Evolutionary conservation across 2,797 vertebrate genomes (phyloP).

Genomic region (Pangasius krempfi): DNA sequence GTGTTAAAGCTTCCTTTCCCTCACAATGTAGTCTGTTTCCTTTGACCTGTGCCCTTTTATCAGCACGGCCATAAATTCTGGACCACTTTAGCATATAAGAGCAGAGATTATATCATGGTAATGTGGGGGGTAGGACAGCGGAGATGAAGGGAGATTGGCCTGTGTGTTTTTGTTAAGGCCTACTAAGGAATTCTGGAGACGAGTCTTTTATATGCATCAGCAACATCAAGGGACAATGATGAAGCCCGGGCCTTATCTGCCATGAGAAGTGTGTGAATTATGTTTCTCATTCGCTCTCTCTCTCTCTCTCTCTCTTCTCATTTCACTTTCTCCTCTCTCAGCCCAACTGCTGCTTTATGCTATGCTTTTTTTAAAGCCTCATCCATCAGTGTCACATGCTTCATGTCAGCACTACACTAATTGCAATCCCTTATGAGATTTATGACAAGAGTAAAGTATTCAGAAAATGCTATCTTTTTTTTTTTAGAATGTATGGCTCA

Average conservation of each 20-base stretch:
- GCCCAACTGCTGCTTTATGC: slow-evolving; percentile 58
- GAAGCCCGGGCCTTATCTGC: slow-evolving; percentile 44
- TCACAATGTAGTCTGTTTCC: slow-evolving; percentile 24
- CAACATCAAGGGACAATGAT: slow-evolving; percentile 55
- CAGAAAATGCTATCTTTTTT: slow-evolving; percentile 48
- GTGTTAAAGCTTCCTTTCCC: slow-evolving; percentile 15
- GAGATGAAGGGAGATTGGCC: slow-evolving; percentile 42
- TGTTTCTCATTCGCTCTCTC: slow-evolving; percentile 32
- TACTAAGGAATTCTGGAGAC: slow-evolving; percentile 55
- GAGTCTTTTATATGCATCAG: slow-evolving; percentile 58
- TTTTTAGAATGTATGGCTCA: slow-evolving; percentile 42
- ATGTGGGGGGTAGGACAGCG: slow-evolving; percentile 34
- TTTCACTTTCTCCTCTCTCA: slow-evolving; percentile 17
- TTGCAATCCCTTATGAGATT: slow-evolving; percentile 63
- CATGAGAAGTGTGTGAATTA: slow-evolving; percentile 18
- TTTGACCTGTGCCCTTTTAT: slow-evolving; percentile 38
- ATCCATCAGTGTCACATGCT: slow-evolving; percentile 64
- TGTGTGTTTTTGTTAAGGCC: slow-evolving; percentile 40
- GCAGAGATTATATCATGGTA: slow-evolving; percentile 47
- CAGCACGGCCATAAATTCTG: slow-evolving; percentile 40
- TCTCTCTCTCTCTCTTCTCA: slow-evolving; percentile 48
- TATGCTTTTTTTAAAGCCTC: slow-evolving; percentile 68
- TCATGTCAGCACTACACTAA: slow-evolving; percentile 59
- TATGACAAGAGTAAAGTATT: slow-evolving; percentile 54
- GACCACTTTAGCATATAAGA: slow-evolving; percentile 49